These are phyloP conservation scores for Ennomos erosarius DNA, from an alignment of 2,888 invertebrate species.

Conservation along the genomic window DNA sequence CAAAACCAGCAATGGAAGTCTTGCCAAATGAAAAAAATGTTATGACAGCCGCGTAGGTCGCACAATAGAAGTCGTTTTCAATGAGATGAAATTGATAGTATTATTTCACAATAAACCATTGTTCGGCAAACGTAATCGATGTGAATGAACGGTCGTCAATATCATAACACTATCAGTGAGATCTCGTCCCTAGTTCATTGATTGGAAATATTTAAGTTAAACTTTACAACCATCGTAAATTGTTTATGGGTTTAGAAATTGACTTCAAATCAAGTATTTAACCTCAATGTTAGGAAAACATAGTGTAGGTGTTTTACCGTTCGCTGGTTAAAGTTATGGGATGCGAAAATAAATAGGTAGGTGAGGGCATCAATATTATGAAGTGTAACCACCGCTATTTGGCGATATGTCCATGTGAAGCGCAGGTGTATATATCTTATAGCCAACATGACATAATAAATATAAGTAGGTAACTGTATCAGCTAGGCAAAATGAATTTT, in stretches of 20 bases:
- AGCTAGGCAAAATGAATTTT: too few relatives aligned
- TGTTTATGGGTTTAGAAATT: conserved; percentile 57
- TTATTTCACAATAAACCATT: conserved; percentile 80
- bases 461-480: too few relatives aligned
- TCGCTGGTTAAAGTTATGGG: conserved; percentile 33
- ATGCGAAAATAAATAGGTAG: conserved; percentile 31
- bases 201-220: conserved; percentile 58
- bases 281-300: conserved; percentile 40
- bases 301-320: conserved; percentile 42
- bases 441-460: too few relatives aligned
- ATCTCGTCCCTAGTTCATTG: conserved; percentile 48
- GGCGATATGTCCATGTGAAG: too few relatives aligned
- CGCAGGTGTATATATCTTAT: too few relatives aligned
- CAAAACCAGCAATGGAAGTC: conserved; percentile 44
- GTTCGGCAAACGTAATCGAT: conserved; percentile 68
- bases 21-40: conserved; percentile 34
- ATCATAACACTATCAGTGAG: conserved; percentile 59
- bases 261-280: conserved; percentile 41
- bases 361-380: conserved; percentile 23
- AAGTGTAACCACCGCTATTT: neutral
- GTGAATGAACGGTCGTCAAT: conserved; percentile 72
- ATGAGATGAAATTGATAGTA: conserved; percentile 76
- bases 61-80: conserved; percentile 58
- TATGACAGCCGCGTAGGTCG: conserved; percentile 46
- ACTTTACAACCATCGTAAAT: conserved; percentile 56